Percentiles rank a stretch among this genome's conserved stretches.
Evolutionary conservation across 2,888 invertebrate genomes (phyloP).

Genomic region (Athalia rosae): DNA sequence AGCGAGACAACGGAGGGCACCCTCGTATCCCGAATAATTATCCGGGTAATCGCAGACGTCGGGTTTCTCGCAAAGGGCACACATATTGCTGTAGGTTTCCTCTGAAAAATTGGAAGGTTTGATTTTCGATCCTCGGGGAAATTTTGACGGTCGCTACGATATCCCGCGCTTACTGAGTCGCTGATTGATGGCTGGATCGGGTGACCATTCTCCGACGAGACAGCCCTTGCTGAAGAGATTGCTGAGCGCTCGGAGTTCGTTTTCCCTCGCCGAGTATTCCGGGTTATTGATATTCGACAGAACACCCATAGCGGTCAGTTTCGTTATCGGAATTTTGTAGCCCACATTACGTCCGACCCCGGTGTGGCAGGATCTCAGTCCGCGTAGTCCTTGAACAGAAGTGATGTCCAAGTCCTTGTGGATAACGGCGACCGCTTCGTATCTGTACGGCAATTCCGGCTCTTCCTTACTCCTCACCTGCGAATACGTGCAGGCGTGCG

Average conservation of each 20-base stretch:
- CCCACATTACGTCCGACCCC: slow-evolving; percentile 92
- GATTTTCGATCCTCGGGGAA: not conserved
- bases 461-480: slow-evolving; percentile 84
- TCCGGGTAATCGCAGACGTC: slow-evolving; percentile 88
- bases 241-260: slow-evolving; percentile 88
- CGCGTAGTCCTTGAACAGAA: slow-evolving; percentile 81
- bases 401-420: slow-evolving; percentile 84
- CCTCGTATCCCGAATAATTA: slow-evolving; percentile 89
- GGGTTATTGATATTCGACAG: slow-evolving; percentile 82
- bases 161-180: slow-evolving; percentile 80
- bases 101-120: slow-evolving; percentile 74
- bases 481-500: not conserved
- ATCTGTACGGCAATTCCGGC: slow-evolving; percentile 81
- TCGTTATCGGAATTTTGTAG: slow-evolving; percentile 88
- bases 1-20: slow-evolving; percentile 87
- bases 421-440: slow-evolving; percentile 88
- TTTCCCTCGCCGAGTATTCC: slow-evolving; percentile 83
- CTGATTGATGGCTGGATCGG: slow-evolving; percentile 82
- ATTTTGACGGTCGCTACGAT: not conserved
- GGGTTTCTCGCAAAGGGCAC: slow-evolving; percentile 86
- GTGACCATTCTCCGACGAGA: slow-evolving; percentile 89
- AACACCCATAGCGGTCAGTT: slow-evolving; percentile 83
- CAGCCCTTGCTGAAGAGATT: slow-evolving; percentile 89
- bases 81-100: slow-evolving; percentile 85
- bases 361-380: slow-evolving; percentile 90